Conservation (phyloP, 2,113 vertebrate species). For the Oostethus manadensis region DNA sequence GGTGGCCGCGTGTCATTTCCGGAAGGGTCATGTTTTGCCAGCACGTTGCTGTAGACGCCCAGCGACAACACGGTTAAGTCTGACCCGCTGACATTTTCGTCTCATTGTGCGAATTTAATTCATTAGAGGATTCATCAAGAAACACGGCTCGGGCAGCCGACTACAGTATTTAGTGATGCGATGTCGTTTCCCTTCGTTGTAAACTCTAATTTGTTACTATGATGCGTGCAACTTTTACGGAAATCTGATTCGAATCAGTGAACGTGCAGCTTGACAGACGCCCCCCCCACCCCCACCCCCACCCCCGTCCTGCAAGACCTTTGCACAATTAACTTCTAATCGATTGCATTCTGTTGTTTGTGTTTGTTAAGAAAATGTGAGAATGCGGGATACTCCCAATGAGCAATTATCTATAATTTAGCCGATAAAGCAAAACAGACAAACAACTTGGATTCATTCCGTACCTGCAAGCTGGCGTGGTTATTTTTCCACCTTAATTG, state of each 20-base stretch:
- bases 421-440: constrained; percentile 43
- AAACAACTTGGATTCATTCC: constrained; percentile 54
- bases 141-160: constrained; percentile 78
- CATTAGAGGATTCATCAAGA: constrained; percentile 91
- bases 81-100: constrained; percentile 84
- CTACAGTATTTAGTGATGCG: constrained; percentile 81
- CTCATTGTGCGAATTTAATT: constrained; percentile 88
- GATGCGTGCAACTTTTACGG: constrained; percentile 91
- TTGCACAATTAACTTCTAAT: constrained; percentile 78
- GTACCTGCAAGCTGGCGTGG: constrained; percentile 24
- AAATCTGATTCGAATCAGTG: constrained; percentile 87
- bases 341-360: constrained; percentile 63
- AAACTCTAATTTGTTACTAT: constrained; percentile 87
- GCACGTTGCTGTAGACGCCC: constrained; percentile 78
- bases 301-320: constrained; percentile 76
- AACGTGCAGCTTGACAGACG: constrained; percentile 89
- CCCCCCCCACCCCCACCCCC: constrained; percentile 62
- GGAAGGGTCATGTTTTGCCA: constrained; percentile 84
- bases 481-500: constrained; percentile 18
- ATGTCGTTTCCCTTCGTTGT: constrained; percentile 87
- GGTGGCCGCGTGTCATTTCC: constrained; percentile 71
- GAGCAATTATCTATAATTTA: constrained; percentile 64
- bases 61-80: constrained; percentile 77
- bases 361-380: constrained; percentile 57
- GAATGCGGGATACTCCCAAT: constrained; percentile 51